Conservation (phyloP, 2,888 invertebrate species). For the Stenchaetothrips biformis region DNA sequence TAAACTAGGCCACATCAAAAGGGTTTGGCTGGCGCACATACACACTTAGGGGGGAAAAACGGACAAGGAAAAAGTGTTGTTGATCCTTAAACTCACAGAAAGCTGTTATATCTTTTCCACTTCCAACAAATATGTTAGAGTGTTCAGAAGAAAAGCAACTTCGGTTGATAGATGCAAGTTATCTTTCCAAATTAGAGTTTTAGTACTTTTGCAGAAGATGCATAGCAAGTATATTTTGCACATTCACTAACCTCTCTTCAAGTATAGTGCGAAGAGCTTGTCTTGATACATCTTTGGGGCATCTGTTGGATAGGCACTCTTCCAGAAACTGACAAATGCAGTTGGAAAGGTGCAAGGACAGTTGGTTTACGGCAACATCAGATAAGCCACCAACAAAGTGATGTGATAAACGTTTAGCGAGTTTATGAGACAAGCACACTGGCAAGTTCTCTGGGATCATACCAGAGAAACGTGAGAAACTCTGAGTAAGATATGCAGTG, state of each 20-base stretch:
- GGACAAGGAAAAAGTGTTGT: background rate
- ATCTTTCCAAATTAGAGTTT: background rate
- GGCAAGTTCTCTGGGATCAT: conserved; percentile 4
- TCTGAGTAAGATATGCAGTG: conserved; percentile 23
- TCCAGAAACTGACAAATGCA: conserved; percentile 2
- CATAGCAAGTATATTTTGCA: background rate
- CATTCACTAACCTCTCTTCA: conserved; percentile 13
- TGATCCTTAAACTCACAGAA: background rate
- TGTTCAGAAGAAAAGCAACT: background rate
- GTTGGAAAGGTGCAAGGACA: conserved; percentile 12
- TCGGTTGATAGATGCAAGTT: background rate
- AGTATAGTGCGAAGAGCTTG: conserved; percentile 18
- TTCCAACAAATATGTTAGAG: background rate
- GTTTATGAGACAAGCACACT: conserved; percentile 2
- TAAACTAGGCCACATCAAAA: background rate
- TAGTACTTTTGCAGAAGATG: no score
- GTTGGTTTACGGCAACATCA: background rate
- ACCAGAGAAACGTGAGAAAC: conserved; percentile 7
- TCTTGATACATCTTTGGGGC: background rate
- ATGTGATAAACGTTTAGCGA: background rate
- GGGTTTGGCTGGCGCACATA: background rate
- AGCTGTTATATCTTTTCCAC: background rate
- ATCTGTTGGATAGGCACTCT: conserved; percentile 7
- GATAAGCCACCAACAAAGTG: conserved; percentile 8
- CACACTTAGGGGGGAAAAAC: background rate